Evolutionary conservation across 2,113 vertebrate genomes (phyloP).

Genomic region (Myotis davidii): DNA sequence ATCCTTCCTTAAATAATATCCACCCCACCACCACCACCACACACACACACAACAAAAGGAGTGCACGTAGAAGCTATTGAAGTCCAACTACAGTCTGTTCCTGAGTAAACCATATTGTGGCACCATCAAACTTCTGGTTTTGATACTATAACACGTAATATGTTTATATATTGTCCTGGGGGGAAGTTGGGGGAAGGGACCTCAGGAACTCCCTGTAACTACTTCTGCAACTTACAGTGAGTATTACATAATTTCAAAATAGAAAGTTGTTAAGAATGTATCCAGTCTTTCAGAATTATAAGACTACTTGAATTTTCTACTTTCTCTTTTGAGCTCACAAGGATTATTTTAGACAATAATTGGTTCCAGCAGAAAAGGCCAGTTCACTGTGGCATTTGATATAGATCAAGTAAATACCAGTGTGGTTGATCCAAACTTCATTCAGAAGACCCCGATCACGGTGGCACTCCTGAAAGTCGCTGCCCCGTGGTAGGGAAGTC

Average conservation of each 20-base stretch:
- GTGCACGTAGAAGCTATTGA: background rate
- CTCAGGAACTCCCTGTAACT: background rate
- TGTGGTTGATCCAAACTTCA: slow-evolving; percentile 6
- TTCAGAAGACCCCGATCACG: background rate
- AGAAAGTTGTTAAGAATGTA: background rate
- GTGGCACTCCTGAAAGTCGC: background rate
- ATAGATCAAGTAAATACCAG: slow-evolving; percentile 43
- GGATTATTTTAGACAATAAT: slow-evolving; percentile 44
- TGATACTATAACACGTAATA: background rate
- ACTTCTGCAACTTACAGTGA: background rate
- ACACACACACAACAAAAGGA: background rate
- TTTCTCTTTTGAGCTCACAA: background rate
- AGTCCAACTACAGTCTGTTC: background rate
- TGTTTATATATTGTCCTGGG: background rate
- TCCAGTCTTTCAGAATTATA: background rate
- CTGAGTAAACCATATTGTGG: background rate
- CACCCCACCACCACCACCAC: background rate
- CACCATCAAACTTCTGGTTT: background rate
- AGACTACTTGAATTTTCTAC: background rate
- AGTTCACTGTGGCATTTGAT: slow-evolving; percentile 43
- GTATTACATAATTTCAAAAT: background rate
- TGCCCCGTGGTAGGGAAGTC: background rate
- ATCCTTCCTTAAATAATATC: slow-evolving; percentile 15
- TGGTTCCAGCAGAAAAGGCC: background rate
- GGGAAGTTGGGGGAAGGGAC: background rate